These are phyloP conservation scores for Ephydatia muelleri DNA, from an alignment of 37 sponge, comb jelly and placozoan species.

Conservation along the genomic window DNA sequence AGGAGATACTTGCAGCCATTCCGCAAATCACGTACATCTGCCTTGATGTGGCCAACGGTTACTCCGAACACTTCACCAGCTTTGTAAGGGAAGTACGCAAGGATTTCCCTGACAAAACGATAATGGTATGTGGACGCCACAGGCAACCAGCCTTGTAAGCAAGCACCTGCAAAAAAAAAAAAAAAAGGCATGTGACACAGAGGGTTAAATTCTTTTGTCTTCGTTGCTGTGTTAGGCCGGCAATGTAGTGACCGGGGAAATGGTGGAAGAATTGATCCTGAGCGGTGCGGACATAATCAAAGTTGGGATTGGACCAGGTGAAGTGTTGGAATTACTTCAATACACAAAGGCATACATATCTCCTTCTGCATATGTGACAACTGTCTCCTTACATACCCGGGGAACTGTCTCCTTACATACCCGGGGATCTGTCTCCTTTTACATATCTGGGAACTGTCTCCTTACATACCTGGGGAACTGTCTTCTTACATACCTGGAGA, in stretches of 20 bases:
- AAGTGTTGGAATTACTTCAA: neutral
- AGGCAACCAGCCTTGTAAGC: neutral
- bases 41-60: constrained; percentile 98
- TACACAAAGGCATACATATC: neutral
- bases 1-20: constrained; percentile 57
- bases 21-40: constrained; percentile 88
- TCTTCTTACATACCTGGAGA: too few relatives aligned
- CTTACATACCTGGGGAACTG: too few relatives aligned
- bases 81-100: constrained; percentile 77
- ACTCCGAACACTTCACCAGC: constrained; percentile 95
- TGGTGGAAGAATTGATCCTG: constrained; percentile 96
- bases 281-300: constrained; percentile 97
- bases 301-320: constrained; percentile 94
- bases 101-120: constrained; percentile 83
- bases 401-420: too few relatives aligned
- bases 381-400: neutral
- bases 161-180: too few relatives aligned
- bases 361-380: neutral
- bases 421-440: too few relatives aligned
- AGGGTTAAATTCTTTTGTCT: neutral
- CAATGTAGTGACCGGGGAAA: constrained; percentile 98
- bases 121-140: constrained; percentile 58
- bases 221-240: constrained; percentile 63
- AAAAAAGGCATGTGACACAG: too few relatives aligned
- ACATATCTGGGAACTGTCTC: too few relatives aligned